Evolutionary conservation across 2,797 vertebrate species (phyloP), one percentile per base, ranked within the genome.

Genomic region (Mus minutoides): DNA sequence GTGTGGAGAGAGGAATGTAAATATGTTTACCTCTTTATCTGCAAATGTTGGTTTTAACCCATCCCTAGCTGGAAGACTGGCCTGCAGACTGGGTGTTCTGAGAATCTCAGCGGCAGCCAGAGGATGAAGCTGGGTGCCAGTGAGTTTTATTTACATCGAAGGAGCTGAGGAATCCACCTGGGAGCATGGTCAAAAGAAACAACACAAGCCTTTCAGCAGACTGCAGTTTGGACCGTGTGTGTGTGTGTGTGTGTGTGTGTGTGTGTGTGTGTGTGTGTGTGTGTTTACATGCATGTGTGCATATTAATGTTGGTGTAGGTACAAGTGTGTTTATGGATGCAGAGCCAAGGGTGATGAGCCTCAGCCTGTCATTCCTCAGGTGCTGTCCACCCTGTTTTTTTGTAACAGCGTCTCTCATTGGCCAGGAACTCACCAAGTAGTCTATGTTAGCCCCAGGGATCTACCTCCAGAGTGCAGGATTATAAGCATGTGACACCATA

Each of bases 21-120:
- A 98, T 98, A 98, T 98, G 99, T 99, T 99, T 99, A 98, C 98
- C 98, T 99, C 98, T 98, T 98, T 98, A 99, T 99, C 98, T 98
- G 98, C 97, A 99, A 98, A 98, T 98, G 98, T 98, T 98, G 97
- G 97, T 98, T 98, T 99, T 99, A 98, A 98, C 98, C 97, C 95
- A 88, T 92, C 95, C 91, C 54, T 89, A 93, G 58, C 98, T 94
- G 88, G 92, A 85, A 58, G 22, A 4, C 88, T 80, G 92, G 87
- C 19, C 90, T n/a, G 37, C 34, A 16, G 73, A 49, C 83, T 67
- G 43, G 84, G 94, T 2, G 0, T 49, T 43, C 73, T 17, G 14
- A 52, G 93, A 95, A 97, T 26, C 43, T 21, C 88, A 60, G 52
- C 88, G 58, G 52, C 54, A 77, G 86, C 58, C 85, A 76, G n/a